phyloP scores from a whole-genome alignment of 92 coral and sea anemone genomes.

The Pocillopora grandis region DNA sequence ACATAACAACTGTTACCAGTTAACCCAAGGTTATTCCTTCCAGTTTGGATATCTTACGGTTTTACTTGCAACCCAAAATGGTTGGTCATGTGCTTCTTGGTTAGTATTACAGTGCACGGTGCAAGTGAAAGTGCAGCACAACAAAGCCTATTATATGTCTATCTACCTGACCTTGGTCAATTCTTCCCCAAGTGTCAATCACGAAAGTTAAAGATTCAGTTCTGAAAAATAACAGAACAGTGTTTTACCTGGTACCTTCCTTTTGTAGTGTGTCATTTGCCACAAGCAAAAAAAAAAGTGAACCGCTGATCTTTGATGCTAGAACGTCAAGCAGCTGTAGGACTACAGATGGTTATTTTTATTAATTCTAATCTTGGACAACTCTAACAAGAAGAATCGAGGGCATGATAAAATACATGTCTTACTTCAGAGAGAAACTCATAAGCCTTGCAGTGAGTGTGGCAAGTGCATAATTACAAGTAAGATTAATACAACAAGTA shows the following conservation, averaged over 20 bases:
- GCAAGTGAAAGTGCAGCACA: conserved; percentile 17
- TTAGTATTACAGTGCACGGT: conserved; percentile 24
- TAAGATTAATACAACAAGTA: not conserved
- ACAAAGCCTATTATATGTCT: not conserved
- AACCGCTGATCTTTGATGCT: too few relatives aligned
- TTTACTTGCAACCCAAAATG: conserved; percentile 51
- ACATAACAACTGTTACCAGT: conserved; percentile 52
- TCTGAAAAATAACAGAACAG: not conserved
- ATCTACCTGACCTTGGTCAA: not conserved
- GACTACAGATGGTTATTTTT: too few relatives aligned
- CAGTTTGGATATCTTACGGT: conserved; percentile 45
- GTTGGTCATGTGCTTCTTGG: conserved; percentile 33
- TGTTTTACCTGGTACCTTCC: not conserved
- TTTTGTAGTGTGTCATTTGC: not conserved
- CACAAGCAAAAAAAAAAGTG: too few relatives aligned
- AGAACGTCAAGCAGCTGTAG: too few relatives aligned
- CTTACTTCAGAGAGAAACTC: not conserved
- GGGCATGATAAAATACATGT: not conserved
- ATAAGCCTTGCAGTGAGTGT: conserved; percentile 6
- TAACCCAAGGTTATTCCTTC: conserved; percentile 39
- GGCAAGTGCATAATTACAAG: conserved; percentile 13
- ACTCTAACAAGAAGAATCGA: too few relatives aligned
- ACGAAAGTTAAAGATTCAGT: too few relatives aligned
- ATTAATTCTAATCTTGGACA: too few relatives aligned
- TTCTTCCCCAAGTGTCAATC: not conserved